phyloP scores from a whole-genome alignment of 2,888 invertebrate genomes.

The Eustalomyia histrio region DNA sequence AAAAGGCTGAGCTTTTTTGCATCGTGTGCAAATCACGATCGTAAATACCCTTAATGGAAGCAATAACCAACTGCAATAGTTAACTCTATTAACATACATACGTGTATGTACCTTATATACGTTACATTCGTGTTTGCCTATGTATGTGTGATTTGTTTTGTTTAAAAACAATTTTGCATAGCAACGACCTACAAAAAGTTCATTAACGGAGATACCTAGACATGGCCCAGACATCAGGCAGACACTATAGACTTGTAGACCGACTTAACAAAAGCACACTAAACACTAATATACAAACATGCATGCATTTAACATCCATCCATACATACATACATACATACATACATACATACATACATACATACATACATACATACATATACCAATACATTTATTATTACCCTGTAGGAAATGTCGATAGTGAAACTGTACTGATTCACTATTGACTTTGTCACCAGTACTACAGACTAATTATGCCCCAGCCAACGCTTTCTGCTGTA shows the following conservation, averaged over 20 bases:
- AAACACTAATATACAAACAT: neutral
- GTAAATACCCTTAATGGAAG: no score
- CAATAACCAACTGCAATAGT: slow-evolving; percentile 43
- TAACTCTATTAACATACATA: slow-evolving; percentile 53
- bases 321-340: slow-evolving; percentile 8
- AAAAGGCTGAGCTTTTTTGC: no score
- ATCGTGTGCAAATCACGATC: no score
- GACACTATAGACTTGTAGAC: slow-evolving; percentile 68
- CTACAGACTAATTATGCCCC: no score
- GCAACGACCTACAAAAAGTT: slow-evolving; percentile 80
- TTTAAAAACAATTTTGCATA: slow-evolving; percentile 69
- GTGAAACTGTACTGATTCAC: no score
- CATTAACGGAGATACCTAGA: slow-evolving; percentile 79
- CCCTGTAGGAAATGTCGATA: no score
- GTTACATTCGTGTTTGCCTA: slow-evolving; percentile 34
- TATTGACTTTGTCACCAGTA: no score
- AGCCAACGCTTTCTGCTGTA: no score
- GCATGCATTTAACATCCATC: no score
- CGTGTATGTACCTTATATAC: neutral
- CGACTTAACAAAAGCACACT: slow-evolving; percentile 43
- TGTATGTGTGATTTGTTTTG: slow-evolving; percentile 52
- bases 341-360: slow-evolving; percentile 31
- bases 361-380: slow-evolving; percentile 46
- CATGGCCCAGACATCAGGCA: slow-evolving; percentile 79
- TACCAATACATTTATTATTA: neutral